Evolutionary conservation across 2,797 vertebrate genomes (phyloP).

Genomic region (Microchirus variegatus): DNA sequence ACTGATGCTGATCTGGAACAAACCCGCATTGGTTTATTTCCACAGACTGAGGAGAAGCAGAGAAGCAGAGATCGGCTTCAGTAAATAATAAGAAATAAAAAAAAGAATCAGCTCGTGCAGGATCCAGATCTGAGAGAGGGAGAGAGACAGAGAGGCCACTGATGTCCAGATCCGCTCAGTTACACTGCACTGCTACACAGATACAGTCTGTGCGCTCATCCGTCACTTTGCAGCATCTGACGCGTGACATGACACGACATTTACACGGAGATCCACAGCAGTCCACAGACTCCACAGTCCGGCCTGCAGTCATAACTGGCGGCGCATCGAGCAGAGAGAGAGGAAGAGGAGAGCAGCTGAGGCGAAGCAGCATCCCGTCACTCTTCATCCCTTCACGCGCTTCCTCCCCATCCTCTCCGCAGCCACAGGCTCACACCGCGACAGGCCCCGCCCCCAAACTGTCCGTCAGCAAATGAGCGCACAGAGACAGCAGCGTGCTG

Average conservation of each 20-base stretch:
- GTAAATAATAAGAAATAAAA: background rate
- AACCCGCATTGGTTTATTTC: slow-evolving; percentile 65
- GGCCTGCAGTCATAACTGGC: slow-evolving; percentile 66
- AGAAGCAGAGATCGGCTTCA: slow-evolving; percentile 38
- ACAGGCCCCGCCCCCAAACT: background rate
- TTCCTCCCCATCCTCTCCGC: slow-evolving; percentile 2
- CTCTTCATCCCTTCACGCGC: slow-evolving; percentile 12
- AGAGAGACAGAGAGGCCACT: slow-evolving; percentile 47
- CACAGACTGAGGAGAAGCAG: slow-evolving; percentile 20
- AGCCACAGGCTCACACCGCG: no score
- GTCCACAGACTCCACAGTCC: no score
- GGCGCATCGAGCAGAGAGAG: slow-evolving; percentile 22
- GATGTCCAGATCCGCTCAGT: slow-evolving; percentile 36
- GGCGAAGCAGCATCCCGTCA: slow-evolving; percentile 43
- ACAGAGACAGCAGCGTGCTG: background rate
- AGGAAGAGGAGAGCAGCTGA: slow-evolving; percentile 8
- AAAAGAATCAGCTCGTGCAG: slow-evolving; percentile 27
- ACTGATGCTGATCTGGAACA: slow-evolving; percentile 29
- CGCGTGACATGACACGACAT: slow-evolving; percentile 74
- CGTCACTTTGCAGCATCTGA: slow-evolving; percentile 32
- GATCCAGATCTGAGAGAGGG: slow-evolving; percentile 49
- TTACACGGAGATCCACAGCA: slow-evolving; percentile 14
- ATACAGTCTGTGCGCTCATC: slow-evolving; percentile 19
- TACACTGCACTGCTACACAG: background rate
- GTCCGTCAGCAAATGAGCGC: slow-evolving; percentile 12